Base-by-base conservation (phyloP, 1,140 invertebrate species). In the Rhagoletis zephyria region DNA sequence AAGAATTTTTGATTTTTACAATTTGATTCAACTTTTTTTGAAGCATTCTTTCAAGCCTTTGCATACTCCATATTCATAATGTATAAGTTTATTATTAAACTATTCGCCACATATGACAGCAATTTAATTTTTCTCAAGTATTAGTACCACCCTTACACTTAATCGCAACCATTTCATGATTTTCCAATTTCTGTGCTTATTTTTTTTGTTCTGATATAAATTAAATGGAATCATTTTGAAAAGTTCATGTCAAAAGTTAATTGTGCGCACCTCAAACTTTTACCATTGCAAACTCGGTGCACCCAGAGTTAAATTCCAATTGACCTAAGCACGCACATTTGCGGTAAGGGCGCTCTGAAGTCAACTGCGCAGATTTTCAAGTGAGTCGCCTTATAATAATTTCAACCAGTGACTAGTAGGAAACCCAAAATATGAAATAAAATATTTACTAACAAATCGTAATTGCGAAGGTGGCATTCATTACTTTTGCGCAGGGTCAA, bases 171-270 rank as follows among this genome's bases (percentile, higher is more conserved):
- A 48, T 74, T 14, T n/a, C 40, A 74, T 48, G 40, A 70, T 4
- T 45, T 74, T 63, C 42, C 5, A 56, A 56, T 3, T 5, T 7
- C 10, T 74, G 51, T 87, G 65, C 30, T 59, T 12, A 56, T 56
- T 56, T 56, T 86, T 65, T 65, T 87, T 86, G 65, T 30, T 67
- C 12, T 9, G 30, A 3, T 65, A 87, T 85, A 7, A 65, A 59
- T 88, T 63, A 81, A 88, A 16, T 61, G 56, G 77, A 85, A 88
- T 67, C 81, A 60, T 59, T 88, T 88, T 70, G 81, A 86, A 88
- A 88, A 88, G 81, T 88, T 86, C 30, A 67, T 88, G 87, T 88
- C 87, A 88, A 88, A 88, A 88, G 87, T 86, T 88, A 88, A 88
- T 88, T 88, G 87, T 67, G 87, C 59, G 85, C 87, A 88, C 56